Percentiles rank a stretch among this genome's conserved stretches.
Evolutionary conservation across 2,113 vertebrate species (phyloP).

Genomic region (Chrysemys picta): DNA sequence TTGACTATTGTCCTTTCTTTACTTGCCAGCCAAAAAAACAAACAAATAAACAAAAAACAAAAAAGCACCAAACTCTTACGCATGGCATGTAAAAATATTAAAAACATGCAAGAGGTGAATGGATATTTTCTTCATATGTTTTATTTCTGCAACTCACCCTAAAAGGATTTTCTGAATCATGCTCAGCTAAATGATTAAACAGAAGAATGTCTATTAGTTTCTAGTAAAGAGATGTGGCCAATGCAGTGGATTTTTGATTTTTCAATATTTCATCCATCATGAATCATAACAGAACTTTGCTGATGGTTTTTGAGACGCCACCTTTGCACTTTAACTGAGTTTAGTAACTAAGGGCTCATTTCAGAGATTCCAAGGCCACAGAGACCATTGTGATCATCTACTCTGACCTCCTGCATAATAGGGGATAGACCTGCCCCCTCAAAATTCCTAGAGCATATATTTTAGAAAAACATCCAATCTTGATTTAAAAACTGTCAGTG

Average conservation of each 20-base stretch:
- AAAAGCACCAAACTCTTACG: neutral
- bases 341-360: neutral
- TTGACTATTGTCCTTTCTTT: neutral
- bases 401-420: neutral
- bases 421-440: neutral
- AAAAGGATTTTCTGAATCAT: neutral
- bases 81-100: neutral
- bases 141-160: neutral
- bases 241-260: neutral
- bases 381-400: neutral
- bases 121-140: neutral
- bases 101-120: neutral
- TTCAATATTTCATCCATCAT: neutral
- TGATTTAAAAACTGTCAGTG: neutral
- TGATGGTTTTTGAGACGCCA: conserved; percentile 17
- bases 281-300: conserved; percentile 24
- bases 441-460: neutral
- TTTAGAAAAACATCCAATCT: neutral
- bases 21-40: neutral
- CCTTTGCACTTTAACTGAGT: neutral
- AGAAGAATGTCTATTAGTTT: neutral
- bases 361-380: neutral
- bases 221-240: neutral
- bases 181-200: neutral
- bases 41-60: neutral